Percentiles rank a stretch among this genome's conserved stretches.
These are phyloP conservation scores for Nothoprocta perdicaria DNA, from an alignment of 2,113 vertebrate species.

Conservation along the genomic window DNA sequence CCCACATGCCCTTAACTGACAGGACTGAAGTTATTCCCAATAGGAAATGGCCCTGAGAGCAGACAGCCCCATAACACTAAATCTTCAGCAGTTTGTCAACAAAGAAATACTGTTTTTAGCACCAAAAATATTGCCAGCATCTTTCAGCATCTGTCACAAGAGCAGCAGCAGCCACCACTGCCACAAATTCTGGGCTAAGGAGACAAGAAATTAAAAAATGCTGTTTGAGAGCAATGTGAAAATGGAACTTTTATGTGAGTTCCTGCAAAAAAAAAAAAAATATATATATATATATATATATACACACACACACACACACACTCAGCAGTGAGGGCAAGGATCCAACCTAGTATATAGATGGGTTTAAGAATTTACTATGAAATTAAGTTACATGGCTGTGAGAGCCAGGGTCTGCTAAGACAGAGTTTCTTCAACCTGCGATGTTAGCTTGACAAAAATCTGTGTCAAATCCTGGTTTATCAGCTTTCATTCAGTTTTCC, in stretches of 20 bases:
- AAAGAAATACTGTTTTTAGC: conserved; percentile 3
- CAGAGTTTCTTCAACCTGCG: neutral
- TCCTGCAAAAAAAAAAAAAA: neutral
- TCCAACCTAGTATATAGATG: rapidly evolving
- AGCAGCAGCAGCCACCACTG: neutral
- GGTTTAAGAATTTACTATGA: rapidly evolving
- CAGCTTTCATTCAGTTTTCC: neutral
- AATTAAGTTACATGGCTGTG: rapidly evolving
- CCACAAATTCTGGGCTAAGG: conserved; percentile 10
- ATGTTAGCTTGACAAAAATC: rapidly evolving
- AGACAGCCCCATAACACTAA: neutral
- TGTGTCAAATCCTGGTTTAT: neutral
- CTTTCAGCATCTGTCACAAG: conserved; percentile 50
- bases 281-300: no score
- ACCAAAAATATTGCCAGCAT: conserved; percentile 35
- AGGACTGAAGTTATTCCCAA: neutral
- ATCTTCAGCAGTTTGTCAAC: conserved; percentile 55
- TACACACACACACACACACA: no score
- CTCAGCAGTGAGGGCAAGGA: neutral
- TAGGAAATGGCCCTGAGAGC: neutral
- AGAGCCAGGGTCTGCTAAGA: rapidly evolving
- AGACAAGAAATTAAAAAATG: neutral
- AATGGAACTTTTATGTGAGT: neutral
- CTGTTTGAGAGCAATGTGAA: neutral
- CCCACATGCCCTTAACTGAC: neutral